Evolutionary conservation across 2,797 vertebrate species (phyloP).

Genomic region (Manis javanica): DNA sequence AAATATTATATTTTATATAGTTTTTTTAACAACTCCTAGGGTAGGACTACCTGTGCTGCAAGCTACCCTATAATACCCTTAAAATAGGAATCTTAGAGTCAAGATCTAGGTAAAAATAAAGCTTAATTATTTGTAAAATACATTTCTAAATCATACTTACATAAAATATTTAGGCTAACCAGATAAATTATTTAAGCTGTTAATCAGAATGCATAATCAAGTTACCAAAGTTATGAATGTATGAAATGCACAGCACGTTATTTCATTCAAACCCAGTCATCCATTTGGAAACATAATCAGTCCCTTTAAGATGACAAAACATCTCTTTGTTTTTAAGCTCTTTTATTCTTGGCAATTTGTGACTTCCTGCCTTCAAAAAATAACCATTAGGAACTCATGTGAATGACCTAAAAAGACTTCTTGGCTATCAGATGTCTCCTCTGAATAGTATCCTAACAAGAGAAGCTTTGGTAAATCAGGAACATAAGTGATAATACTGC

Average conservation of each 20-base stretch:
- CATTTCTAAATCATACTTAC: not conserved
- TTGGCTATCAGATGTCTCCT: not conserved
- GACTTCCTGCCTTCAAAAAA: constrained; percentile 49
- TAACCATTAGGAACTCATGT: not conserved
- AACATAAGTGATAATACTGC: constrained; percentile 42
- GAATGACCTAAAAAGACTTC: constrained; percentile 9
- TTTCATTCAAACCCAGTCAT: constrained; percentile 32
- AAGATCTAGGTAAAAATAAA: constrained; percentile 24
- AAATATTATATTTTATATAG: not conserved
- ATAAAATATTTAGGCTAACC: not conserved
- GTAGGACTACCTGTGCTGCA: not conserved
- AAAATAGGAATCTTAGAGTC: constrained; percentile 24
- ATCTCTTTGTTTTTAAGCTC: not conserved
- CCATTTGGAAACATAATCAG: constrained; percentile 33
- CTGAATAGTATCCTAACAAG: constrained; percentile 23
- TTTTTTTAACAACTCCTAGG: not conserved
- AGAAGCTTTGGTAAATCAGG: not conserved
- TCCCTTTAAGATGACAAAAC: constrained; percentile 17
- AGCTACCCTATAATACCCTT: not conserved
- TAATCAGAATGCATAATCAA: constrained; percentile 18
- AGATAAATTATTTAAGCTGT: not conserved
- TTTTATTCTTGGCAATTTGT: constrained; percentile 59
- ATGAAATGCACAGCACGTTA: not conserved
- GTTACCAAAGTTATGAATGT: constrained; percentile 21
- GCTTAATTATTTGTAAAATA: constrained; percentile 5